A percentile compares a stretch with the other conserved stretches of the same genome.
Conservation (phyloP, 1,140 invertebrate genomes). For the Zaprionus tsacasi region DNA sequence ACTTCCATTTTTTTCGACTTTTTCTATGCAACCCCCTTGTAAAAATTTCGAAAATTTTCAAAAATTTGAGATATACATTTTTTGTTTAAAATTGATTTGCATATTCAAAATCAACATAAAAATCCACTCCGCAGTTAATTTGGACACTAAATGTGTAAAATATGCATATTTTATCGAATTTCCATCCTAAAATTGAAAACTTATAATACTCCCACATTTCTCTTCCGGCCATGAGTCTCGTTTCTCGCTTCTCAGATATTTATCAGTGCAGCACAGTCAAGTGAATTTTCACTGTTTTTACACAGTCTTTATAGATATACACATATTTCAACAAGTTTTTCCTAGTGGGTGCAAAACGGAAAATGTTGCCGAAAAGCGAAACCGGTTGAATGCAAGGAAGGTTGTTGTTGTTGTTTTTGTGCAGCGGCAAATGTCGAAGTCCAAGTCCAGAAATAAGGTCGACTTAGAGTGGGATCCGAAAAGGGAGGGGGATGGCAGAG, state of each 20-base stretch:
- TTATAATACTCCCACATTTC: not conserved
- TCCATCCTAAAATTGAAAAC: not conserved
- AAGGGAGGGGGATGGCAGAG: not conserved
- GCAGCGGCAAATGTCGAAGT: conserved; percentile 66
- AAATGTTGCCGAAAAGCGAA: conserved; percentile 48
- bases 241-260: not conserved
- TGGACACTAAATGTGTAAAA: too few relatives aligned
- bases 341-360: conserved; percentile 18
- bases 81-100: too few relatives aligned
- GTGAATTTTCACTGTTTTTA: not conserved
- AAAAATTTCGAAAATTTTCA: too few relatives aligned
- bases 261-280: conserved; percentile 1
- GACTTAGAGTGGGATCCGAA: conserved; percentile 9
- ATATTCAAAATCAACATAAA: too few relatives aligned
- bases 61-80: too few relatives aligned
- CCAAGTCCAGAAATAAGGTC: conserved; percentile 63
- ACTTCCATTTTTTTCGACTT: too few relatives aligned
- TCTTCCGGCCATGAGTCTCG: not conserved
- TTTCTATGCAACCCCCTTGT: too few relatives aligned
- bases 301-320: not conserved
- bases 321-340: conserved; percentile 44
- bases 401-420: conserved; percentile 17
- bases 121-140: too few relatives aligned
- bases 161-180: not conserved
- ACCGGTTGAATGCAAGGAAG: conserved; percentile 29